phyloP scores from a whole-genome alignment of 2,888 invertebrate genomes.

The Opisthograptis luteolata region DNA sequence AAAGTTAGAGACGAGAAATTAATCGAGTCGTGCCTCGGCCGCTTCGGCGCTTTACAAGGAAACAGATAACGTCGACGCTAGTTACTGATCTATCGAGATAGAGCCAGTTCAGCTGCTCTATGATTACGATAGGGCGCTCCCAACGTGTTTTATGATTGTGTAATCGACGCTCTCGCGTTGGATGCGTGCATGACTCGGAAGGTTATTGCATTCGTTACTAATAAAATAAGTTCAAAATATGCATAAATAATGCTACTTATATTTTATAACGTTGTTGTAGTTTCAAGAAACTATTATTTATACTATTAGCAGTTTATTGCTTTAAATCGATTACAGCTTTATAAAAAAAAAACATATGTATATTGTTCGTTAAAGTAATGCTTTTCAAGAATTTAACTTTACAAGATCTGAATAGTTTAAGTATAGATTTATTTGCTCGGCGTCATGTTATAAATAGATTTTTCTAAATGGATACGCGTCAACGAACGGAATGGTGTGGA shows the following conservation, averaged over 20 bases:
- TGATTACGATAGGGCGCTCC: conserved; percentile 1
- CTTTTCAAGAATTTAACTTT: conserved; percentile 24
- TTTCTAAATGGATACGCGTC: conserved; percentile 13
- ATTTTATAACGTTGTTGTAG: conserved; percentile 9
- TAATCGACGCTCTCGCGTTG: conserved; percentile 17
- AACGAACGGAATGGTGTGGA: conserved; percentile 23
- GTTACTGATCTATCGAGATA: conserved; percentile 23
- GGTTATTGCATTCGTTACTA: conserved; percentile 1
- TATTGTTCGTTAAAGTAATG: conserved; percentile 7
- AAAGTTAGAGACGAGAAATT: conserved; percentile 52
- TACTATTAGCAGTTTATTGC: conserved; percentile 7
- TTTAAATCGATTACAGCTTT: conserved; percentile 13
- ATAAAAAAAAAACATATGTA: conserved; percentile 5
- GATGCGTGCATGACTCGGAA: background rate
- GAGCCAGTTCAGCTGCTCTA: conserved; percentile 3
- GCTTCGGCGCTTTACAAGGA: conserved; percentile 19
- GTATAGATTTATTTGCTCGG: conserved; percentile 22
- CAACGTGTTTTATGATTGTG: conserved; percentile 16
- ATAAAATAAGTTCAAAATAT: background rate
- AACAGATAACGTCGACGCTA: conserved; percentile 18
- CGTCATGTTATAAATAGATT: conserved; percentile 25
- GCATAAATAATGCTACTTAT: conserved; percentile 2
- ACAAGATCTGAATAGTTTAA: conserved; percentile 33
- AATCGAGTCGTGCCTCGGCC: conserved; percentile 15
- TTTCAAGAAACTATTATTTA: conserved; percentile 13